Conservation (phyloP, 2,888 invertebrate species). For the Drosophila vallismaia region DNA sequence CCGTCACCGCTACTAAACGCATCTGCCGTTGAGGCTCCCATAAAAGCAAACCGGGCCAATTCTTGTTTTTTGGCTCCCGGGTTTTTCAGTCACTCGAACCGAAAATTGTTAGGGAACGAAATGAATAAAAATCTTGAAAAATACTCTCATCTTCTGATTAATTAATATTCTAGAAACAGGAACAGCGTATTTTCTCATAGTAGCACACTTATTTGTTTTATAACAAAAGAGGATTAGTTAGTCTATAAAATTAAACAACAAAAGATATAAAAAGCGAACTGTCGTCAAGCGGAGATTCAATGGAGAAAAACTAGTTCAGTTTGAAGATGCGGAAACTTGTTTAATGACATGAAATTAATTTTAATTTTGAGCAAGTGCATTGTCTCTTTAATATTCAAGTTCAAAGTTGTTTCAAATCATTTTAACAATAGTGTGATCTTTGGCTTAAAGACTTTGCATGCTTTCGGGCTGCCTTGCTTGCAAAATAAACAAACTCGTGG, state of each 20-base stretch:
- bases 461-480: neutral
- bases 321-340: constrained; percentile 7
- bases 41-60: constrained; percentile 26
- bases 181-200: constrained; percentile 7
- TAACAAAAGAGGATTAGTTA: constrained; percentile 4
- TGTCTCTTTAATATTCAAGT: constrained; percentile 33
- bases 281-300: constrained; percentile 35
- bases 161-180: constrained; percentile 28
- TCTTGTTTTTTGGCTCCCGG: constrained; percentile 27
- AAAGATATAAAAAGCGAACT: constrained; percentile 16
- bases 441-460: neutral
- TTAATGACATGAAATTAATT: constrained; percentile 31
- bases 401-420: constrained; percentile 1
- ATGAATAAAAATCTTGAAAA: constrained; percentile 42
- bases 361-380: constrained; percentile 34
- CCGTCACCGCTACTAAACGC: constrained; percentile 72
- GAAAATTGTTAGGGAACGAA: constrained; percentile 58
- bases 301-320: constrained; percentile 39
- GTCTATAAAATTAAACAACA: constrained; percentile 11
- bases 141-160: neutral
- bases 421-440: constrained; percentile 2
- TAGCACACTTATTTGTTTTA: constrained; percentile 30
- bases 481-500: neutral
- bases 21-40: constrained; percentile 50
- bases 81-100: constrained; percentile 30